Evolutionary conservation across 2,797 vertebrate species (phyloP), one percentile per base, ranked within the genome.

Genomic region (Gymnothorax javanicus): DNA sequence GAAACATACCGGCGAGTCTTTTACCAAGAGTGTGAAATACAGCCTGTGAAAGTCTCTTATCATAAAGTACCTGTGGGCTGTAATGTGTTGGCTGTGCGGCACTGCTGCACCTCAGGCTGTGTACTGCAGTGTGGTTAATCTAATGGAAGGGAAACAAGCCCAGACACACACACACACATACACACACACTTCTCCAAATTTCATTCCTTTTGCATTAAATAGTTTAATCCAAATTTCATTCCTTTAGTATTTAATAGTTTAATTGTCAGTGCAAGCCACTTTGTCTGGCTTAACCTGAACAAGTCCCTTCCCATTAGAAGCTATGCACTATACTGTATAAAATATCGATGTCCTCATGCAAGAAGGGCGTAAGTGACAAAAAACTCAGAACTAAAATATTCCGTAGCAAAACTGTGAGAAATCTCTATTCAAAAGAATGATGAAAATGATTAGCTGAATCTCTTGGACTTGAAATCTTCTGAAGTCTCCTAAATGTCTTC

Each of bases 121-220:
- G 71, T 33, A 75, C 71, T 75, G 71, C 71, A 75, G 17, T 75
- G 71, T 75, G 71, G 9, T 75, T 75, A 43, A 75, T 75, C 27
- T 13, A 75, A 75, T 75, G 33, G 13, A 50, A 27, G 8, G 7
- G 50, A 75, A 43, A 50, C 20, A 25, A 13, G 12, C 8, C 17
- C 17, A 64, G 3, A 64, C 62, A 64, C 17, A 5, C 62, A 20
- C 62, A 23, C 62, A 20, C 62, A 64, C 62, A 6, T 13, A 64
- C 25, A 27, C 69, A 71, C 25, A 27, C 25, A 12, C 69, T 56
- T 56, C 77, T 81, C 20, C 77, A 81, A 15, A 56, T 23, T 81
- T 20, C 17, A 56, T 81, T 1, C 50, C 71, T 73, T 25, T n/a
- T n/a, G n/a, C n/a, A n/a, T n/a, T n/a, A n/a, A n/a, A n/a, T n/a